Evolutionary conservation across 2,113 vertebrate genomes (phyloP), one percentile per base, ranked within the genome.

Genomic region (Notechis scutatus): DNA sequence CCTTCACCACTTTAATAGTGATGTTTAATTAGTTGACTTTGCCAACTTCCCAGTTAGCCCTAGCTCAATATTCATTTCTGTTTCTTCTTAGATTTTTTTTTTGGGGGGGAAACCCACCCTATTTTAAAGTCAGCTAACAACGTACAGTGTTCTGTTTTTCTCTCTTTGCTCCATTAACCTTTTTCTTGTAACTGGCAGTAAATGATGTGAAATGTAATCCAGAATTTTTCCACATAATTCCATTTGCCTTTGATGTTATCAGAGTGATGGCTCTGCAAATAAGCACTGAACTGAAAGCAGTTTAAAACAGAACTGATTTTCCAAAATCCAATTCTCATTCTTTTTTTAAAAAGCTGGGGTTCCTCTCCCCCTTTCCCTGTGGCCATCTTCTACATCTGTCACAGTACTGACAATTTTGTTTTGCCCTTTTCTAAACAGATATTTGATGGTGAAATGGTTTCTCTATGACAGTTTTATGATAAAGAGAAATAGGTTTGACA

Each of bases 171-270:
- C 86, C 86, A 88, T 92, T 88, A 88, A n/a, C 86, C 39, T 59
- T 92, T 34, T 92, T 39, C 11, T 92, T 74, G 18, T 61, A 88
- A 54, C 47, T 34, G 85, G 85, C 47, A 92, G 23, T 39, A 88
- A 92, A 74, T 88, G 45, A 92, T 92, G 86, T 88, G 59, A 87
- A 88, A 61, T 64, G 3, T 88, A 29, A 92, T 69, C 23, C 34
- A 69, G 59, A 87, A 74, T 69, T 92, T n/a, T n/a, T 42, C 24
- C 23, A 69, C 59, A 69, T 54, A 92, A 88, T 92, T 64, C 91
- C 14, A 20, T 92, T 92, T 88, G 47, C 64, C 91, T 54, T 47
- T 69, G 57, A 92, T 92, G 55, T 50, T 39, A 88, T 87, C 45
- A 87, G 86, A 88, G 54, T 52, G 86, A 50, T 88, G 56, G 52